phyloP scores from a whole-genome alignment of 2,113 vertebrate species.

The Cynoglossus semilaevis region DNA sequence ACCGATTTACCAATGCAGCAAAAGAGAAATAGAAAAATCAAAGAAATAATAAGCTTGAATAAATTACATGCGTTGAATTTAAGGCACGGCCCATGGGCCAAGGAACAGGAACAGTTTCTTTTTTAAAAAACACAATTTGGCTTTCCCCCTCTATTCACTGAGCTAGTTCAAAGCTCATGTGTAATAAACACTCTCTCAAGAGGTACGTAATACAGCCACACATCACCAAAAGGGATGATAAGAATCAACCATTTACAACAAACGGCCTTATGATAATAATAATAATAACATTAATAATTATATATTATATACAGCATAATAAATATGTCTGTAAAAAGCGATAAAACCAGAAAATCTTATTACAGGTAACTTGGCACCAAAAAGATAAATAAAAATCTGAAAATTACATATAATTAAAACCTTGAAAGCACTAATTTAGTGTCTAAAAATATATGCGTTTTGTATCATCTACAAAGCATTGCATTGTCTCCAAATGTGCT shows the following conservation, averaged over 20 bases:
- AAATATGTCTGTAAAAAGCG: slow-evolving; percentile 99
- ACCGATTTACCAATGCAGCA: slow-evolving; percentile 85
- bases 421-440: slow-evolving; percentile 66
- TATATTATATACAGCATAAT: slow-evolving; percentile 95
- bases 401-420: slow-evolving; percentile 79
- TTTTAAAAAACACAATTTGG: slow-evolving; percentile 73
- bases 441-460: too few relatives aligned
- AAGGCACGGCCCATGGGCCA: slow-evolving; percentile 99
- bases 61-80: slow-evolving; percentile 88
- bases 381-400: slow-evolving; percentile 53
- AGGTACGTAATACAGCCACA: slow-evolving; percentile 95
- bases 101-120: slow-evolving; percentile 98
- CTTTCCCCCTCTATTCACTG: slow-evolving; percentile 75
- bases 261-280: slow-evolving; percentile 93
- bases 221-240: slow-evolving; percentile 93
- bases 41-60: slow-evolving; percentile 45
- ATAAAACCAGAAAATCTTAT: slow-evolving; percentile 90
- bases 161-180: slow-evolving; percentile 88
- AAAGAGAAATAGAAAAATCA: slow-evolving; percentile 71
- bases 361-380: slow-evolving; percentile 85
- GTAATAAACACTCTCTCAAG: slow-evolving; percentile 98
- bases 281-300: slow-evolving; percentile 82
- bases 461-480: slow-evolving; percentile 82
- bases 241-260: slow-evolving; percentile 98
- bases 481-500: slow-evolving; percentile 70